Percentiles rank a stretch among this genome's conserved stretches.
Evolutionary conservation across 2,888 invertebrate genomes (phyloP).

Genomic region (Erebia aethiops): DNA sequence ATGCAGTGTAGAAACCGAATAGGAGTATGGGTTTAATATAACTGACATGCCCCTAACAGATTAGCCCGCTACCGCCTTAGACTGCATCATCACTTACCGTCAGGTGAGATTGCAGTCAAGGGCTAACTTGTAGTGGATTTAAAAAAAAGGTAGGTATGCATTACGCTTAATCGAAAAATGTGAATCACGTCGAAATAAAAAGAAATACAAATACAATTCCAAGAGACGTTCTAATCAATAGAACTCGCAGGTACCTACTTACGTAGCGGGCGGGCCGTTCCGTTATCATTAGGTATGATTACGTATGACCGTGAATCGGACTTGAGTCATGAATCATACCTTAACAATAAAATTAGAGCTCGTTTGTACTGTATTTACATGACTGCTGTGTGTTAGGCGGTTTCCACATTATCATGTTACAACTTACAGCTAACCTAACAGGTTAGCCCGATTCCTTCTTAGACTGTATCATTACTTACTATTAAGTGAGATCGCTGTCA

Average conservation of each 20-base stretch:
- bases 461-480: too few relatives aligned
- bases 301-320: conserved; percentile 27
- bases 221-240: conserved; percentile 6
- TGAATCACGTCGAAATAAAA: conserved; percentile 27
- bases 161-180: neutral
- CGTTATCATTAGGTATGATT: conserved; percentile 35
- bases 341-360: conserved; percentile 27
- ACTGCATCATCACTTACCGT: too few relatives aligned
- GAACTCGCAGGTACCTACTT: conserved; percentile 15
- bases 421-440: too few relatives aligned
- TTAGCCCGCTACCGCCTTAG: too few relatives aligned
- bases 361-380: conserved; percentile 11
- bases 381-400: neutral
- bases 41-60: too few relatives aligned
- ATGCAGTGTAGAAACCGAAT: too few relatives aligned
- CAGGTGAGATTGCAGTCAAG: too few relatives aligned
- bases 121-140: too few relatives aligned
- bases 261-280: conserved; percentile 17
- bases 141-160: neutral
- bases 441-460: too few relatives aligned
- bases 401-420: neutral
- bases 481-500: too few relatives aligned
- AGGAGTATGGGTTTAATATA: too few relatives aligned
- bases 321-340: conserved; percentile 29
- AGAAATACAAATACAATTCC: conserved; percentile 9